phyloP scores from a whole-genome alignment of 2,797 vertebrate species.

The Leucoraja ocellata region DNA sequence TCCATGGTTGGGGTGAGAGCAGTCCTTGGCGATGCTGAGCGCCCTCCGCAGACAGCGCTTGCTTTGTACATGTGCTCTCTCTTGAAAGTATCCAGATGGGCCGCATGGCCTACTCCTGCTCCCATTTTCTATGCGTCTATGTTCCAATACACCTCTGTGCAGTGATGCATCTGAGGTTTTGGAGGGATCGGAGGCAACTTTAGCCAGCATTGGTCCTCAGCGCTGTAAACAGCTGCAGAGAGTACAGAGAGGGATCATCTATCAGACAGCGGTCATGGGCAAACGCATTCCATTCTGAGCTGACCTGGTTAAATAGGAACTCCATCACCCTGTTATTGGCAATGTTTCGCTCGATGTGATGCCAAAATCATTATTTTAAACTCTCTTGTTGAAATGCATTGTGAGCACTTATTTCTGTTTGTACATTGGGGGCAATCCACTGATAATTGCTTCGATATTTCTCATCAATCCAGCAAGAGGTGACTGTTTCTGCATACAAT shows the following conservation, averaged over 20 bases:
- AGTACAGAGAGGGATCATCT: background rate
- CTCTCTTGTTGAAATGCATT: background rate
- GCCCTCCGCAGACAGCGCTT: too few relatives aligned
- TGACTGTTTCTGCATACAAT: background rate
- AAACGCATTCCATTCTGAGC: background rate
- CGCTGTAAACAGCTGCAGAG: background rate
- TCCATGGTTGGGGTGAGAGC: too few relatives aligned
- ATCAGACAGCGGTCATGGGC: background rate
- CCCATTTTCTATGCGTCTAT: too few relatives aligned
- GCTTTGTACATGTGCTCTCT: too few relatives aligned
- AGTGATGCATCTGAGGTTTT: background rate
- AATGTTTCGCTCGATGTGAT: slow-evolving; percentile 14
- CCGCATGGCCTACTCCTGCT: too few relatives aligned
- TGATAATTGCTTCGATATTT: background rate
- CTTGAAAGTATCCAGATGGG: too few relatives aligned
- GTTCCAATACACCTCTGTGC: too few relatives aligned
- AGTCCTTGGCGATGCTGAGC: too few relatives aligned
- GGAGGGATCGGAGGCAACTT: background rate
- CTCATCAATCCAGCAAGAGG: background rate
- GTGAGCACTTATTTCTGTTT: background rate
- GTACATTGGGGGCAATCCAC: background rate
- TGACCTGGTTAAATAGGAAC: background rate
- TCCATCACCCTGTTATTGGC: slow-evolving; percentile 20
- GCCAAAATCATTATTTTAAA: slow-evolving; percentile 19
- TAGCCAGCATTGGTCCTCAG: background rate